These are phyloP conservation scores for Morone chrysops DNA, from an alignment of 2,113 vertebrate species.

Conservation along the genomic window DNA sequence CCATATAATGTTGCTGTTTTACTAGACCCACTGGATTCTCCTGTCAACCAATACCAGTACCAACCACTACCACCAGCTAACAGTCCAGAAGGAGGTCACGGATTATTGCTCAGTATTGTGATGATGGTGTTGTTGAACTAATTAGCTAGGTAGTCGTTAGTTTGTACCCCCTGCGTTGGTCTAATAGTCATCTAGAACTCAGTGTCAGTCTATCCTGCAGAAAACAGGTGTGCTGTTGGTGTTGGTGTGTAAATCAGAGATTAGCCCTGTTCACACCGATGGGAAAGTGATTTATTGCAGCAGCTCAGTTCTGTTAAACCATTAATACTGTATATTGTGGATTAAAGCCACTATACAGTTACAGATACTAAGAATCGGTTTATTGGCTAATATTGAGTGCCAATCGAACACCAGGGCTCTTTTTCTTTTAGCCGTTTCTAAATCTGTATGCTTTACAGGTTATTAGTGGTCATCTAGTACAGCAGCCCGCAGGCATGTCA, in stretches of 20 bases:
- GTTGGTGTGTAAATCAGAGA: not conserved
- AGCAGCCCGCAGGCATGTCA: too few species aligned
- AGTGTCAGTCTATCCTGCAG: not conserved
- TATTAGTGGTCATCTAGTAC: not conserved
- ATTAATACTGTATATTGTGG: too few species aligned
- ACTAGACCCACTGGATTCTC: conserved; percentile 63
- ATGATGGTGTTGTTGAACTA: conserved; percentile 44
- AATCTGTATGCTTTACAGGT: not conserved
- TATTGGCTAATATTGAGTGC: too few species aligned
- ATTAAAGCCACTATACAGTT: too few species aligned
- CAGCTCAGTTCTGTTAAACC: too few species aligned
- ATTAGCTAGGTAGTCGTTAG: conserved; percentile 17
- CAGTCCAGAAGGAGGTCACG: conserved; percentile 72
- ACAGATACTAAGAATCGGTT: too few species aligned
- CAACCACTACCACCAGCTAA: conserved; percentile 48
- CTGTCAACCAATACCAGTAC: conserved; percentile 53
- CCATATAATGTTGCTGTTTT: conserved; percentile 44
- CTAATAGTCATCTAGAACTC: not conserved
- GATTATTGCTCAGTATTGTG: conserved; percentile 59
- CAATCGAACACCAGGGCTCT: too few species aligned
- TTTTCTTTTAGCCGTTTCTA: too few species aligned
- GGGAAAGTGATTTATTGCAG: too few species aligned
- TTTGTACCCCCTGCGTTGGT: conserved; percentile 8
- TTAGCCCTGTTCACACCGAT: too few species aligned
- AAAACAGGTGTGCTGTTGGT: not conserved